Percentiles rank a stretch among this genome's conserved stretches.
These are phyloP conservation scores for Choloepus hoffmanni DNA, from an alignment of 2,113 vertebrate species.

Conservation along the genomic window DNA sequence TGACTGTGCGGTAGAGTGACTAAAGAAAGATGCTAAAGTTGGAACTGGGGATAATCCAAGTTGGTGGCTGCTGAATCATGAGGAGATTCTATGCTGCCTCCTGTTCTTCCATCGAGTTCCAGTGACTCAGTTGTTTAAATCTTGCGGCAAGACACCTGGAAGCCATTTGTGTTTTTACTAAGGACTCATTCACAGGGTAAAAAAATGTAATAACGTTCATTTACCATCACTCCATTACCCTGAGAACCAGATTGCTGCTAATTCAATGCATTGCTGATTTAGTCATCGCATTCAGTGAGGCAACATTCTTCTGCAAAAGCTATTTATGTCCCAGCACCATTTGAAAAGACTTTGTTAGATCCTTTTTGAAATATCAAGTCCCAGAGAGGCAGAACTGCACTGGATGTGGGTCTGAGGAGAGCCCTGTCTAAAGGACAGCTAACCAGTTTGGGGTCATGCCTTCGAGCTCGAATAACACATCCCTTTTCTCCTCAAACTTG, in stretches of 20 bases:
- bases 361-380: conserved; percentile 33
- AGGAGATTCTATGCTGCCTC: conserved; percentile 30
- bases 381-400: neutral
- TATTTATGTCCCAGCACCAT: conserved; percentile 68
- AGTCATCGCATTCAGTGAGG: conserved; percentile 26
- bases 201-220: conserved; percentile 67
- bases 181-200: conserved; percentile 61
- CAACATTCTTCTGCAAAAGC: conserved; percentile 58
- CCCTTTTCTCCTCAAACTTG: neutral
- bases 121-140: conserved; percentile 73
- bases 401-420: neutral
- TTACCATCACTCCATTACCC: conserved; percentile 57
- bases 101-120: conserved; percentile 34
- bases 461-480: neutral
- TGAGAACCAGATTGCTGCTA: conserved; percentile 64
- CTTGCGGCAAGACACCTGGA: conserved; percentile 76
- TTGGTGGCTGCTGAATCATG: conserved; percentile 48
- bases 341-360: conserved; percentile 52
- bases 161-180: conserved; percentile 64
- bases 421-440: neutral
- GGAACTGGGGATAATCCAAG: conserved; percentile 68
- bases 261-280: conserved; percentile 60
- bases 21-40: conserved; percentile 61
- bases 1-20: conserved; percentile 12
- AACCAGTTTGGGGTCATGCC: neutral